Evolutionary conservation across 2,113 vertebrate species (phyloP), one percentile per base, ranked within the genome.

Genomic region (Geococcyx californianus): DNA sequence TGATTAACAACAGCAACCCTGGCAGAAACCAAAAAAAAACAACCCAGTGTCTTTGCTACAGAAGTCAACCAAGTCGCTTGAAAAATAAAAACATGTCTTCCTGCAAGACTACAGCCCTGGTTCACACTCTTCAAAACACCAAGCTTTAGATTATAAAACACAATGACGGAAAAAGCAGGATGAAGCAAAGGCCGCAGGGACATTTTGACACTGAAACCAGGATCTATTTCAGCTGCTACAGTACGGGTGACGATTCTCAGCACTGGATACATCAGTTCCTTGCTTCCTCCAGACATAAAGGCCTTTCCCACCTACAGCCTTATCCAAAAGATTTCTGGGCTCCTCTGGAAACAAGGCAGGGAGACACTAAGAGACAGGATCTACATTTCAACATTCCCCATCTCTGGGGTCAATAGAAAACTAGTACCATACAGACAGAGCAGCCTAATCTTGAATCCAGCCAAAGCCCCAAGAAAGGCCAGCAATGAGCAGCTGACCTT

Each of bases 61-160:
- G 19, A 64, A 73, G 26, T 52, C 54, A 80, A 29, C 3, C 9
- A 59, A 73, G 9, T 60, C 33, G 56, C 10, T 9, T 74, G 4
- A 78, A 74, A 69, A 66, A 49, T 9, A 54, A 51, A 67, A 82
- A n/a, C 4, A 1, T 28, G 3, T 25, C 36, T 66, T 69, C 24
- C 16, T 19, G 25, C 12, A 89, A 60, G 49, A 36, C 9, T 33
- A 36, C 0, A 0, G 26, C 25, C 21, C 23, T 59, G 6, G 6
- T 55, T 79, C 1, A 2, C 10, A 51, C 13, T 38, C 13, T 24
- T 76, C n/a, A 87, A 62, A 26, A 58, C 3, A 3, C 11, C 16
- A 62, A 66, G 14, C 6, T 69, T 44, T 49, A 70, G 17, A 34
- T 62, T 45, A 59, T 28, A 89, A 82, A 76, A 60, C 44, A 4